Evolutionary conservation across 2,113 vertebrate species (phyloP).

Genomic region (Sylvia atricapilla): DNA sequence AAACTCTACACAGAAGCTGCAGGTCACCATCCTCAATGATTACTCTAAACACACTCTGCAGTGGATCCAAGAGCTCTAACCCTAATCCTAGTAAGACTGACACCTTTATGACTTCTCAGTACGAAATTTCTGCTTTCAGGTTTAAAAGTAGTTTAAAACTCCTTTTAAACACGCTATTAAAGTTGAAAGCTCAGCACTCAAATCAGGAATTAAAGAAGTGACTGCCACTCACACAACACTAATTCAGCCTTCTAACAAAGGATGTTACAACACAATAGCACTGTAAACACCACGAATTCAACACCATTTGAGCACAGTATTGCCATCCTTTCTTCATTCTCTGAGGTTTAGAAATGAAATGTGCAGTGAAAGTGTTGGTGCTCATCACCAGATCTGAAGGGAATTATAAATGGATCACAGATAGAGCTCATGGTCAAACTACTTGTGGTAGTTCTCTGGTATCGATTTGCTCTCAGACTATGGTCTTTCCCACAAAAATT

Average conservation of each 20-base stretch:
- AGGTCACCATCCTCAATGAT: neutral
- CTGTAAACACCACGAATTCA: neutral
- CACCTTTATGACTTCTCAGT: neutral
- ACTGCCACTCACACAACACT: neutral
- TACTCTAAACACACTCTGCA: neutral
- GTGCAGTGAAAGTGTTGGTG: neutral
- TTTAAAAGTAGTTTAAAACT: too few species aligned
- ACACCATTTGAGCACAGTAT: neutral
- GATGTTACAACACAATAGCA: neutral
- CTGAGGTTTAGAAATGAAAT: neutral
- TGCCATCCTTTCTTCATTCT: neutral
- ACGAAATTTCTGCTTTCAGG: neutral
- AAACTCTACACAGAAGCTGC: neutral
- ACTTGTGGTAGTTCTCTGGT: neutral
- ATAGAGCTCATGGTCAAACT: neutral
- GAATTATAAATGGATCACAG: neutral
- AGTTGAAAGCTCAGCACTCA: neutral
- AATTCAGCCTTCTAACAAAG: neutral
- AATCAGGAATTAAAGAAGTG: neutral
- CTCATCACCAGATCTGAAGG: neutral
- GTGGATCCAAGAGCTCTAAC: neutral
- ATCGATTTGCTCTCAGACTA: accelerated
- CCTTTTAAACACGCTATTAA: too few species aligned
- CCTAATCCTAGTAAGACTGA: neutral
- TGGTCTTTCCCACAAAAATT: neutral